Percentiles rank a stretch among this genome's conserved stretches.
These are phyloP conservation scores for Nyctalus aviator DNA, from an alignment of 2,797 vertebrate species.

Conservation along the genomic window DNA sequence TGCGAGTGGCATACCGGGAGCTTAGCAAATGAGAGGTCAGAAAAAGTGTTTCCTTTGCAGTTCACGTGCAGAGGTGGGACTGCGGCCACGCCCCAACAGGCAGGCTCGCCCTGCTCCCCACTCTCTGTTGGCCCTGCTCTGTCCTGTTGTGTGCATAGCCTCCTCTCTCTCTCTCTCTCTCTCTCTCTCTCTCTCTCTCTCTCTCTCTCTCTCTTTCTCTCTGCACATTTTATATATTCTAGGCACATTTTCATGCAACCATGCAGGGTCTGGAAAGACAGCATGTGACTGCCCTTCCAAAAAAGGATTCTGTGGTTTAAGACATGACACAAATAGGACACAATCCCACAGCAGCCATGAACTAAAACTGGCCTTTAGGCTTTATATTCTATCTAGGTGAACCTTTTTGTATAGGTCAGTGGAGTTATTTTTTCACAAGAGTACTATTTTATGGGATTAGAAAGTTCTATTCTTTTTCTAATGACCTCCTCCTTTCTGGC, in stretches of 20 bases:
- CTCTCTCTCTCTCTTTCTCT: too few species aligned
- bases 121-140: too few species aligned
- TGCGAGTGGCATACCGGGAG: too few species aligned
- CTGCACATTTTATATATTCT: too few species aligned
- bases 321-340: background rate
- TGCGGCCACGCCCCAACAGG: too few species aligned
- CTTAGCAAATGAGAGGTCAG: too few species aligned
- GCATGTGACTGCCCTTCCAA: background rate
- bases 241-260: background rate
- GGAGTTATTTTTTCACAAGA: background rate
- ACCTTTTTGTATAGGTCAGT: background rate
- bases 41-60: too few species aligned
- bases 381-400: background rate
- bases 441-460: constrained; percentile 16
- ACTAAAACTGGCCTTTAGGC: background rate
- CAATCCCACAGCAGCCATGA: background rate
- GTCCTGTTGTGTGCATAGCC: too few species aligned
- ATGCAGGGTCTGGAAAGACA: background rate
- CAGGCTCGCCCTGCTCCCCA: too few species aligned
- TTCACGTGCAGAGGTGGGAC: too few species aligned
- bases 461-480: constrained; percentile 58
- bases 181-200: too few species aligned
- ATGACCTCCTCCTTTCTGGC: constrained; percentile 47
- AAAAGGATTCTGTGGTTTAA: background rate
- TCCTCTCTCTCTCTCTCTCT: too few species aligned